These are phyloP conservation scores for Chydorus sphaericus DNA, from an alignment of 2,888 invertebrate genomes.

Conservation along the genomic window DNA sequence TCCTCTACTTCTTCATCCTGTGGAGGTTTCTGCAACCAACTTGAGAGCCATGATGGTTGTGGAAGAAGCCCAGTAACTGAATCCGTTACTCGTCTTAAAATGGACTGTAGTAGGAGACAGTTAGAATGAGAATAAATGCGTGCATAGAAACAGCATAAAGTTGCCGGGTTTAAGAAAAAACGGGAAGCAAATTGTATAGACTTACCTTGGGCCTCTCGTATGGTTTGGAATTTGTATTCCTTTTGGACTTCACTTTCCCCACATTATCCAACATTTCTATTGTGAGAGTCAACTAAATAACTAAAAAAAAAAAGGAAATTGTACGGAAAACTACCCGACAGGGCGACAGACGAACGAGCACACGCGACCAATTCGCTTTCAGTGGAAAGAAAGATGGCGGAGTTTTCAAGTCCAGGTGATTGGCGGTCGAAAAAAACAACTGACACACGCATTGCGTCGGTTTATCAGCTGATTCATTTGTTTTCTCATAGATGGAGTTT, in stretches of 20 bases:
- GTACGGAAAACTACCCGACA: background rate
- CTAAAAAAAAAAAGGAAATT: background rate
- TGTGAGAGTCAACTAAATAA: constrained; percentile 1
- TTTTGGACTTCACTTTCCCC: constrained; percentile 12
- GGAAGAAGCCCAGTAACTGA: constrained; percentile 47
- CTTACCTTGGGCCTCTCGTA: constrained; percentile 12
- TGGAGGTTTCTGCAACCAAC: constrained; percentile 19
- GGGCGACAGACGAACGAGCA: background rate
- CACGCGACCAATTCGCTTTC: background rate
- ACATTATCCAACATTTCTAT: constrained; percentile 13
- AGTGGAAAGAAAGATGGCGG: background rate
- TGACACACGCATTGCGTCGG: too few species aligned
- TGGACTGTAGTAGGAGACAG: constrained; percentile 40
- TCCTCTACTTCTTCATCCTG: constrained; percentile 15
- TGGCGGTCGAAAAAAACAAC: background rate
- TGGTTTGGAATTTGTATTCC: constrained; percentile 11
- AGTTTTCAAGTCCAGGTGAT: background rate
- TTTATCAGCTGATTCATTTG: too few species aligned
- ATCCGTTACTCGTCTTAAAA: constrained; percentile 50
- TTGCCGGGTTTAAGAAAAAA: background rate
- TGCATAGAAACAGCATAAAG: background rate
- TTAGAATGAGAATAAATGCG: constrained; percentile 3
- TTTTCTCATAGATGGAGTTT: too few species aligned
- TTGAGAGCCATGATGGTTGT: constrained; percentile 33
- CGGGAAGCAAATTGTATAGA: background rate